Evolutionary conservation across 2,113 vertebrate genomes (phyloP).

Genomic region (Triplophysa rosa): DNA sequence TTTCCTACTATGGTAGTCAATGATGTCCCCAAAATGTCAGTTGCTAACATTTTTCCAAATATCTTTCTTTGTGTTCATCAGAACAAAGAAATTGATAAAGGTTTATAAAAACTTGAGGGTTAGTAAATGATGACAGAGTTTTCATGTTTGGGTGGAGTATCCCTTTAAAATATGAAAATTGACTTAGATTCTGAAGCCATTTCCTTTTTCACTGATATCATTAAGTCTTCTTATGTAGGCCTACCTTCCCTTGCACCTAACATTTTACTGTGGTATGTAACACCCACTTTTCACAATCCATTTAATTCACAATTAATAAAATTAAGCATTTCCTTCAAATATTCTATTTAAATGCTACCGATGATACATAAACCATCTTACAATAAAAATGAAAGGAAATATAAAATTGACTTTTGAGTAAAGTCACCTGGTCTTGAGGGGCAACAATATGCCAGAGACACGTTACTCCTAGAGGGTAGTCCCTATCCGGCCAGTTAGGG

Average conservation of each 20-base stretch:
- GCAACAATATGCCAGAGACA: slow-evolving; percentile 86
- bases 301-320: background rate
- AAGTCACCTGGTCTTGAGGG: slow-evolving; percentile 80
- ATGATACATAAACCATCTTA: background rate
- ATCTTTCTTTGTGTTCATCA: too few species aligned
- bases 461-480: slow-evolving; percentile 83
- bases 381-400: too few species aligned
- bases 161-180: background rate
- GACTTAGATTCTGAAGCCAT: background rate
- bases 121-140: too few species aligned
- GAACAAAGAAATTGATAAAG: too few species aligned
- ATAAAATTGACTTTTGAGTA: background rate
- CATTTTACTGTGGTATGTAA: background rate
- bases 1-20: too few species aligned
- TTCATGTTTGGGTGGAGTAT: too few species aligned
- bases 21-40: too few species aligned
- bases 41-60: too few species aligned
- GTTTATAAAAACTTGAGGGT: too few species aligned
- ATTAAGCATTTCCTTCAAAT: background rate
- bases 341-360: background rate
- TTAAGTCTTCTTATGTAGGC: background rate
- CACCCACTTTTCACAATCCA: background rate
- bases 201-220: background rate
- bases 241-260: background rate
- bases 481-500: slow-evolving; percentile 85